These are phyloP conservation scores for Sebastes variabilis DNA, from an alignment of 2,797 vertebrate genomes.

Conservation along the genomic window DNA sequence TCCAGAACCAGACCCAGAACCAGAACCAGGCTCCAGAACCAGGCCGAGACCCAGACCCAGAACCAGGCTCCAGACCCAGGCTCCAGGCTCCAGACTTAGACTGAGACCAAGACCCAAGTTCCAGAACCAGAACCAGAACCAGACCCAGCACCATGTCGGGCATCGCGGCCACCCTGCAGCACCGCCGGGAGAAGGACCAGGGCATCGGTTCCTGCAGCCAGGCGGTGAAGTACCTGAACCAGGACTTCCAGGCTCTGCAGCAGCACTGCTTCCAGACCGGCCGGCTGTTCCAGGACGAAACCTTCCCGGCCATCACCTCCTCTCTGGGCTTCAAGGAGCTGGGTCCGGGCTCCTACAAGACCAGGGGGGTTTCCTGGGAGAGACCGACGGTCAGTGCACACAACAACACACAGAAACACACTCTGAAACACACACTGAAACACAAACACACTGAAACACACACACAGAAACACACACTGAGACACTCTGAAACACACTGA, in stretches of 20 bases:
- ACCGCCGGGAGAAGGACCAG: slow-evolving; percentile 63
- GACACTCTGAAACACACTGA: too few relatives aligned
- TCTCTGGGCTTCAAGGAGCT: slow-evolving; percentile 88
- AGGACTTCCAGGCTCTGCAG: slow-evolving; percentile 82
- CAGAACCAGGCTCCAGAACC: too few relatives aligned
- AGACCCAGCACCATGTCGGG: slow-evolving; percentile 76
- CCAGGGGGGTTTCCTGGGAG: slow-evolving; percentile 80
- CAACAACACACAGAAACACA: too few relatives aligned
- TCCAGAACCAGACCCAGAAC: too few relatives aligned
- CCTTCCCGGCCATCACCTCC: slow-evolving; percentile 75
- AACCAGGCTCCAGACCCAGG: too few relatives aligned
- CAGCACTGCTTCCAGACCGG: slow-evolving; percentile 78
- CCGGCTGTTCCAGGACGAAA: slow-evolving; percentile 82
- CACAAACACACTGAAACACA: too few relatives aligned
- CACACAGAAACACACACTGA: too few relatives aligned
- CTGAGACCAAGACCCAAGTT: background rate
- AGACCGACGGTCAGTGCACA: slow-evolving; percentile 72
- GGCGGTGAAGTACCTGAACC: slow-evolving; percentile 78
- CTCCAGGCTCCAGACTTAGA: background rate
- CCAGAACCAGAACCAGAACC: background rate
- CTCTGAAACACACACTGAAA: too few relatives aligned
- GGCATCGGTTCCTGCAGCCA: slow-evolving; percentile 79
- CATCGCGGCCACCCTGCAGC: slow-evolving; percentile 73
- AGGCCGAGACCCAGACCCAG: too few relatives aligned
- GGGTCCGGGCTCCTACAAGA: slow-evolving; percentile 80